These are phyloP conservation scores for Barnardius zonarius DNA, from an alignment of 2,113 vertebrate genomes.

Conservation along the genomic window DNA sequence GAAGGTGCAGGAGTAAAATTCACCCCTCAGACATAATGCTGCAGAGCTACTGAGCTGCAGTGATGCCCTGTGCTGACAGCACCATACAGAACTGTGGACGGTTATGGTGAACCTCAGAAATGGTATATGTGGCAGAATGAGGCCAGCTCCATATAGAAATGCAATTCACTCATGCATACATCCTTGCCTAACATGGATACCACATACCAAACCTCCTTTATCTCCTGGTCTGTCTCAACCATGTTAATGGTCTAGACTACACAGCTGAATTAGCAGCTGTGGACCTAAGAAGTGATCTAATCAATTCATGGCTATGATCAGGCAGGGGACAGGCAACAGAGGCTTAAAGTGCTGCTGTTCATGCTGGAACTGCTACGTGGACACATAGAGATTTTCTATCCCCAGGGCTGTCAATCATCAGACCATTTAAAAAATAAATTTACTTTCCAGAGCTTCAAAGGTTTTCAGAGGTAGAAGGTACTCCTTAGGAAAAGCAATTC, in stretches of 20 bases:
- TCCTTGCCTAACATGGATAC: not conserved
- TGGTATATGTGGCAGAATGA: not conserved
- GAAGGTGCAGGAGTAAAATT: not conserved
- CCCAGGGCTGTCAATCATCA: not conserved
- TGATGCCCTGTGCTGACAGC: not conserved
- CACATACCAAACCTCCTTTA: not conserved
- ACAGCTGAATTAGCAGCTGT: not conserved
- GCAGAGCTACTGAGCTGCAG: not conserved
- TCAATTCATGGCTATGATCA: not conserved
- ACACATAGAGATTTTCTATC: not conserved
- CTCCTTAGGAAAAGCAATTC: not conserved
- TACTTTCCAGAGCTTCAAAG: constrained; percentile 29
- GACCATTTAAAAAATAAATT: constrained; percentile 21
- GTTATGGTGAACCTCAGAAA: not conserved
- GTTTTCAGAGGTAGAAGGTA: not conserved
- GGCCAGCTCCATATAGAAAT: not conserved
- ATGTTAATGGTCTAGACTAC: not conserved
- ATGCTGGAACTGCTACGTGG: not conserved
- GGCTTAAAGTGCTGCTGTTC: not conserved
- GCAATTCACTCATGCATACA: not conserved
- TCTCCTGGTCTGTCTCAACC: not conserved
- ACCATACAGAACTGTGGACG: accelerated
- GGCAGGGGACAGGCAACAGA: not conserved
- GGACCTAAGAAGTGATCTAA: not conserved
- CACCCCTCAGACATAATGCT: not conserved